These are phyloP conservation scores for Corythornis vintsioides DNA, from an alignment of 2,113 vertebrate species.

Conservation along the genomic window DNA sequence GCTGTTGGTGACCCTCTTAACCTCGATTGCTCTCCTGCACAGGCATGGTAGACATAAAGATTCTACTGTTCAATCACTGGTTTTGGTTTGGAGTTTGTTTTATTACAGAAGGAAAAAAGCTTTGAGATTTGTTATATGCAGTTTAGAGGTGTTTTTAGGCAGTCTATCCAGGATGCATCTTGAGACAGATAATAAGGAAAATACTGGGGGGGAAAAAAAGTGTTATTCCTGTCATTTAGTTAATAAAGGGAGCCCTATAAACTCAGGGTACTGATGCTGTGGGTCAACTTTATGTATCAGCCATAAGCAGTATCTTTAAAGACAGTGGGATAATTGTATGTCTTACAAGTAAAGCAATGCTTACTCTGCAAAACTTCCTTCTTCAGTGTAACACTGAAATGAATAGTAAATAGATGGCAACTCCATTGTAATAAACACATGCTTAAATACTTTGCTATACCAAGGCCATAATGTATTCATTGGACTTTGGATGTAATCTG, in stretches of 20 bases:
- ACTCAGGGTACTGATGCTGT: not conserved
- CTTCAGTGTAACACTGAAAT: not conserved
- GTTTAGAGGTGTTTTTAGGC: not conserved
- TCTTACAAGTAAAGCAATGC: not conserved
- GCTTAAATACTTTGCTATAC: not conserved
- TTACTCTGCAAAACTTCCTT: not conserved
- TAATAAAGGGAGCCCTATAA: not conserved
- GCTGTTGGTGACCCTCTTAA: not conserved
- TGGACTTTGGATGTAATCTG: not conserved
- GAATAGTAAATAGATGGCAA: not conserved
- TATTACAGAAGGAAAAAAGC: not conserved
- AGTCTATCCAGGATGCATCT: not conserved
- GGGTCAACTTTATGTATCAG: not conserved
- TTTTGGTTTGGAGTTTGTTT: not conserved
- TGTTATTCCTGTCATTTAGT: not conserved
- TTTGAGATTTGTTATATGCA: not conserved
- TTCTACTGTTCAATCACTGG: not conserved
- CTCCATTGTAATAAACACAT: not conserved
- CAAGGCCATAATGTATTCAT: not conserved
- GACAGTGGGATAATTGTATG: not conserved
- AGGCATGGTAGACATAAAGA: not conserved
- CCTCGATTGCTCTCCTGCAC: not conserved
- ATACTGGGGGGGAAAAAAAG: fast-evolving
- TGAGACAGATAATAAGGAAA: not conserved
- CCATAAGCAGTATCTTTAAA: not conserved